Evolutionary conservation across 2,113 vertebrate species (phyloP).

Genomic region (Ellobius talpinus): DNA sequence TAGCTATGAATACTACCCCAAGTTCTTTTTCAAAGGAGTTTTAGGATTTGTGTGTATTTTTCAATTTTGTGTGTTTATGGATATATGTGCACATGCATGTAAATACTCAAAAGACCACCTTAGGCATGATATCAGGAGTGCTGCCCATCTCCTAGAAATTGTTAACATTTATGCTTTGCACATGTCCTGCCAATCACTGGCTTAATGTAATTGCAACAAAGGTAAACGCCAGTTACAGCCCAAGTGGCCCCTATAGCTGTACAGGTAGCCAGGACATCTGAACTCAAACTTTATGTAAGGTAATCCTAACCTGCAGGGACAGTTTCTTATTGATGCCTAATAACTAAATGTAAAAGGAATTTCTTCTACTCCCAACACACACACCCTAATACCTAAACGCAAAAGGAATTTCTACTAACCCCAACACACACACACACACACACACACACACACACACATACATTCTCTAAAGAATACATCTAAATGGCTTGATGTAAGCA

Average conservation of each 20-base stretch:
- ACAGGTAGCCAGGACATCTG: background rate
- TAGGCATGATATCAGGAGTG: background rate
- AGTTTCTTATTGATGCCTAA: too few relatives aligned
- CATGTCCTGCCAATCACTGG: too few relatives aligned
- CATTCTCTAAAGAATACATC: background rate
- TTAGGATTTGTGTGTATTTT: background rate
- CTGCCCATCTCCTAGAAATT: background rate
- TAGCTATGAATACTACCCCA: background rate
- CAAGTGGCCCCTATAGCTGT: background rate
- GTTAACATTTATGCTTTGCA: too few relatives aligned
- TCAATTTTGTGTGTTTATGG: background rate
- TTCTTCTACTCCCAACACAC: too few relatives aligned
- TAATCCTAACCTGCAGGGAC: background rate
- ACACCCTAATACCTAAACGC: background rate
- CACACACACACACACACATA: background rate
- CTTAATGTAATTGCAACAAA: background rate
- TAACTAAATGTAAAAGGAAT: background rate
- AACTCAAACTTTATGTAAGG: background rate
- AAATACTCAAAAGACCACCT: background rate
- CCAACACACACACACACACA: background rate
- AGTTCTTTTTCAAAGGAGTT: background rate
- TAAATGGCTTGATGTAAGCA: background rate
- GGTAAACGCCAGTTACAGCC: background rate
- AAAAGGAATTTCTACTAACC: background rate
- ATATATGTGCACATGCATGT: background rate